Conservation (phyloP, 2,113 vertebrate species). For the Speoplatyrhinus poulsoni region DNA sequence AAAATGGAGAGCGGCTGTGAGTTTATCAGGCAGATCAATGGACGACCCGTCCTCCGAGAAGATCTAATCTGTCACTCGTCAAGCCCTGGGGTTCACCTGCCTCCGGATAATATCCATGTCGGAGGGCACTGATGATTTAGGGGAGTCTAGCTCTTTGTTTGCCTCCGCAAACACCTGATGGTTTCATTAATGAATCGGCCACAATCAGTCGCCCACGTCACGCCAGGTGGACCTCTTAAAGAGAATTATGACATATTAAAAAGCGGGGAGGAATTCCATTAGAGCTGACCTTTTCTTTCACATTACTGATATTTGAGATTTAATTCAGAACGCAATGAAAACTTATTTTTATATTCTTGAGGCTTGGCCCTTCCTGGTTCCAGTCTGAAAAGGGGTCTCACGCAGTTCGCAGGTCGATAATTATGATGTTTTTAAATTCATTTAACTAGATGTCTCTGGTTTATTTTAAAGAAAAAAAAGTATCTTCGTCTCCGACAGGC, state of each 20-base stretch:
- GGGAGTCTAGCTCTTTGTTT: conserved; percentile 71
- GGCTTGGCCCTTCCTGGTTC: conserved; percentile 64
- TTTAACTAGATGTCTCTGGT: conserved; percentile 76
- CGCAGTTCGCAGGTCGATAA: conserved; percentile 76
- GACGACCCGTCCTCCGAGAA: conserved; percentile 68
- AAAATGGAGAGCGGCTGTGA: conserved; percentile 72
- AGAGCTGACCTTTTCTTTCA: conserved; percentile 81
- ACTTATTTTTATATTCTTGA: conserved; percentile 76
- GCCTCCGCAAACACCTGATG: conserved; percentile 75
- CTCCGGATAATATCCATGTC: conserved; percentile 71
- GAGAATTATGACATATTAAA: conserved; percentile 75
- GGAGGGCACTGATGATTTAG: conserved; percentile 71
- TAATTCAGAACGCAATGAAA: conserved; percentile 80
- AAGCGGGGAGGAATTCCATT: conserved; percentile 74
- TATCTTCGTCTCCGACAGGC: conserved; percentile 80
- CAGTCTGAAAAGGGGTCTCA: conserved; percentile 69
- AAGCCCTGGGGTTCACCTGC: conserved; percentile 69
- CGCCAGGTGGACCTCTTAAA: conserved; percentile 62
- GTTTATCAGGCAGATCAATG: conserved; percentile 82
- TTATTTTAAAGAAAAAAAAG: conserved; percentile 33
- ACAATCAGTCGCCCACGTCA: conserved; percentile 69
- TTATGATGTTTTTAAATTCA: conserved; percentile 82
- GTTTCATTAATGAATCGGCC: conserved; percentile 73
- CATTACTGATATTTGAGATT: conserved; percentile 83
- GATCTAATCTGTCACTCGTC: conserved; percentile 80